A percentile compares a stretch with the other conserved stretches of the same genome.
These are phyloP conservation scores for Ennomos quercinarius DNA, from an alignment of 2,888 invertebrate genomes.

Conservation along the genomic window DNA sequence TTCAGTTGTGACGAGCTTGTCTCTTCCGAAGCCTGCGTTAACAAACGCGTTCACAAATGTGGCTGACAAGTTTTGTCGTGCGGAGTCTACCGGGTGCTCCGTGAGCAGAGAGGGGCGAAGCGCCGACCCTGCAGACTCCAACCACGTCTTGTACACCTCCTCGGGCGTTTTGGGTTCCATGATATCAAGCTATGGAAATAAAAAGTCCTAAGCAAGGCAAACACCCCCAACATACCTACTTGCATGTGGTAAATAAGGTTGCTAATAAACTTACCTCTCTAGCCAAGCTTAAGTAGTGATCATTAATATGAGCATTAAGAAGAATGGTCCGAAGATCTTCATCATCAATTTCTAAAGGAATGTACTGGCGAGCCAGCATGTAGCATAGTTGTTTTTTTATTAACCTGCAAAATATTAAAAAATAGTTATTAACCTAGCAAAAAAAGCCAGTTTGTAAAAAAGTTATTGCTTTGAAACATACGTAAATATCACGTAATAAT, in stretches of 20 bases:
- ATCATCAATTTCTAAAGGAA: slow-evolving; percentile 93
- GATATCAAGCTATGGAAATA: slow-evolving; percentile 91
- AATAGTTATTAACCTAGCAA: slow-evolving; percentile 2
- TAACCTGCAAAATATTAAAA: slow-evolving; percentile 81
- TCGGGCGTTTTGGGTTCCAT: slow-evolving; percentile 99
- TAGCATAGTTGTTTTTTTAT: slow-evolving; percentile 97
- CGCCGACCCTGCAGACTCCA: slow-evolving; percentile 92
- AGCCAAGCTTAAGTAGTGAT: slow-evolving; percentile 96
- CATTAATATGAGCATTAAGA: slow-evolving; percentile 96
- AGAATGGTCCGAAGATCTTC: slow-evolving; percentile 95
- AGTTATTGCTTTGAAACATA: too few relatives aligned
- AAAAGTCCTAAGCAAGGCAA: too few relatives aligned
- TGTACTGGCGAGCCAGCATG: slow-evolving; percentile 97
- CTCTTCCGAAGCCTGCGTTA: slow-evolving; percentile 98
- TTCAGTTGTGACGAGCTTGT: slow-evolving; percentile 96
- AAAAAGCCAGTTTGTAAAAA: neutral
- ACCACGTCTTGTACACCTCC: slow-evolving; percentile 99
- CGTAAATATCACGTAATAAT: neutral
- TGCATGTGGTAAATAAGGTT: too few relatives aligned
- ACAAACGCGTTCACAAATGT: slow-evolving; percentile 99
- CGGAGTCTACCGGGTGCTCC: slow-evolving; percentile 94
- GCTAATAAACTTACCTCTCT: slow-evolving; percentile 88
- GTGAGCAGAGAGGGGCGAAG: slow-evolving; percentile 89
- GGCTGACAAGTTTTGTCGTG: slow-evolving; percentile 97
- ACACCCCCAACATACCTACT: too few relatives aligned